phyloP scores from a whole-genome alignment of 2,888 invertebrate genomes.

The Sinodicranocentrus sp. region DNA sequence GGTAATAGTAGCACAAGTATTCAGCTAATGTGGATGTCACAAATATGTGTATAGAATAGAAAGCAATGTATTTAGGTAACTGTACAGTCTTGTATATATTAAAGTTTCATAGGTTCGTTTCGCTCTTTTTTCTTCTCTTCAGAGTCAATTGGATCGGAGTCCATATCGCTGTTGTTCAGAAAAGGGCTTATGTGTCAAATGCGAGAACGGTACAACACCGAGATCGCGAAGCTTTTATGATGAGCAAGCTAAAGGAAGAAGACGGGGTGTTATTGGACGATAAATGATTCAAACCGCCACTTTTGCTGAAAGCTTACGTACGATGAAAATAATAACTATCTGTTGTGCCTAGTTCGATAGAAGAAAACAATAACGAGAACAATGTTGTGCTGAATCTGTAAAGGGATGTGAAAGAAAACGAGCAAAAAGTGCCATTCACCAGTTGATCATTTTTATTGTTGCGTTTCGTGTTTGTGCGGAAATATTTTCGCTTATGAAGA shows the following conservation, averaged over 20 bases:
- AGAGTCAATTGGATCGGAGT: conserved; percentile 69
- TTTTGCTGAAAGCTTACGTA: background rate
- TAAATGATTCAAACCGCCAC: conserved; percentile 30
- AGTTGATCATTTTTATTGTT: conserved; percentile 17
- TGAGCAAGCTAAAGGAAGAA: conserved; percentile 20
- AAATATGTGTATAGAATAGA: conserved; percentile 32
- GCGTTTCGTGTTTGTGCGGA: too few species aligned
- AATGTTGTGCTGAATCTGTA: too few species aligned
- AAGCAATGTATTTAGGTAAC: conserved; percentile 13
- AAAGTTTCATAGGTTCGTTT: background rate
- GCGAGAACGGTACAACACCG: conserved; percentile 41
- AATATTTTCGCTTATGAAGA: too few species aligned
- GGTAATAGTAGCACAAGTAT: background rate
- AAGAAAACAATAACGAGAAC: background rate
- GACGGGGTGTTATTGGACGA: background rate
- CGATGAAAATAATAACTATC: background rate
- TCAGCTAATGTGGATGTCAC: conserved; percentile 42
- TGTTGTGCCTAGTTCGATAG: background rate
- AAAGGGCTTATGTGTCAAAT: conserved; percentile 71
- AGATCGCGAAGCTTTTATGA: conserved; percentile 23
- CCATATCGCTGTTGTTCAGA: conserved; percentile 73
- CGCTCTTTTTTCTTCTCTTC: conserved; percentile 37
- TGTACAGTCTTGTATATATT: background rate
- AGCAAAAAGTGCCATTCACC: background rate
- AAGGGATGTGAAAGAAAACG: too few species aligned